Conservation (phyloP, 2,797 vertebrate species). For the Falco peregrinus region DNA sequence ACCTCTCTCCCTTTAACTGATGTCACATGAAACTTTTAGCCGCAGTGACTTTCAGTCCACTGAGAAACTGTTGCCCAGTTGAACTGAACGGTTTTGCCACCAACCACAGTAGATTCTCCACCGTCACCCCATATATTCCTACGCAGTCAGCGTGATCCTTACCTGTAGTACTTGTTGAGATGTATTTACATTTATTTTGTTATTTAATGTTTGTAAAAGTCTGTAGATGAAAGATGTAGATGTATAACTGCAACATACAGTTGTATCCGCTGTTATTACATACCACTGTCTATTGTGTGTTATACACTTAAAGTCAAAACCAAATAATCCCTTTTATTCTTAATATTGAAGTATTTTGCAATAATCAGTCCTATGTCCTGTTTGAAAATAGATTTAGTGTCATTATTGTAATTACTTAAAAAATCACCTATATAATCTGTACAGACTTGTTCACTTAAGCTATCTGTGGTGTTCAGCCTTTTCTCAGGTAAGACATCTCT, state of each 20-base stretch:
- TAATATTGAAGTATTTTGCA: neutral
- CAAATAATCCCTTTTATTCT: neutral
- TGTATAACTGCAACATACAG: neutral
- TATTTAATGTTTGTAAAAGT: neutral
- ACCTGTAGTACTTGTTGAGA: neutral
- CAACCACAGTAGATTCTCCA: neutral
- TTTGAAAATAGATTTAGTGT: neutral
- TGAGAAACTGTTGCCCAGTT: neutral
- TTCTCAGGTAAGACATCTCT: neutral
- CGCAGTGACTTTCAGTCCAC: neutral
- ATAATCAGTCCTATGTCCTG: neutral
- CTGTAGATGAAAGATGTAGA: neutral
- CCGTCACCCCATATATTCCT: neutral
- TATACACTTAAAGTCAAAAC: too few relatives aligned
- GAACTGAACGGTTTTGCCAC: neutral
- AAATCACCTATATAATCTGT: neutral
- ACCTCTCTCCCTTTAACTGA: neutral
- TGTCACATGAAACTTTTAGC: neutral
- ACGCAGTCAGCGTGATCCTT: neutral
- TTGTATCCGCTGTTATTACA: neutral
- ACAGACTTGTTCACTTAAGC: rapidly evolving
- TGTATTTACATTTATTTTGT: rapidly evolving
- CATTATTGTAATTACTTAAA: neutral
- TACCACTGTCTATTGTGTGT: neutral
- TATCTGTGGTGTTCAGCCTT: neutral